Conservation (phyloP, 2,113 vertebrate genomes). For the Pelmatolapia mariae region DNA sequence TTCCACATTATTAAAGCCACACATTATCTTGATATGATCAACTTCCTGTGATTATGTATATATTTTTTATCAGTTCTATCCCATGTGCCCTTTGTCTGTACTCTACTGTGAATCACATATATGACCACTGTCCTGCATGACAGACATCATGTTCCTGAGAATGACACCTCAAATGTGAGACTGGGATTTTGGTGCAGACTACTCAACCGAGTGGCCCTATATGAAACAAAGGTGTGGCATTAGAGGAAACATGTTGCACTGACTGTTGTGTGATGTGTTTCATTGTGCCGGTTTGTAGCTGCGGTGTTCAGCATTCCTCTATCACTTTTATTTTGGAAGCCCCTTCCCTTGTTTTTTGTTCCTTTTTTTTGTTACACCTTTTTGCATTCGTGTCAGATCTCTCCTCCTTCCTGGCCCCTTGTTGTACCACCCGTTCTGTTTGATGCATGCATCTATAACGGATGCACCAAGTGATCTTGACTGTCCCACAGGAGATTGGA, state of each 20-base stretch:
- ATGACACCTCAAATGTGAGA: background rate
- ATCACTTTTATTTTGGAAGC: conserved; percentile 19
- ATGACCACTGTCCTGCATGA: conserved; percentile 9
- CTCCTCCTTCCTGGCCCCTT: conserved; percentile 22
- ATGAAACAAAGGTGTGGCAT: background rate
- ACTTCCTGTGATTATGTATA: background rate
- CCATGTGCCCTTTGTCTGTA: background rate
- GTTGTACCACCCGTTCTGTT: conserved; percentile 34
- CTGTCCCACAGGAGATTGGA: conserved; percentile 71
- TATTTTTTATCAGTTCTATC: background rate
- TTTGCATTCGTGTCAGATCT: conserved; percentile 7
- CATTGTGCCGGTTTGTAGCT: background rate
- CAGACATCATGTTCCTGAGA: background rate
- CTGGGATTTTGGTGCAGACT: background rate
- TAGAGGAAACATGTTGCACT: background rate
- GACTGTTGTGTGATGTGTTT: background rate
- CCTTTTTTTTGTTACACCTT: background rate
- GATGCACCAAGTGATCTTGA: conserved; percentile 68
- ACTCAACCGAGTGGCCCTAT: background rate
- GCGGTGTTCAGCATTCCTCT: background rate
- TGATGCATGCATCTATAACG: conserved; percentile 57
- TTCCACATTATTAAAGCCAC: background rate
- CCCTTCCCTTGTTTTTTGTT: background rate
- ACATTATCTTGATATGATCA: background rate
- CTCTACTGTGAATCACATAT: background rate